Conservation (phyloP, 2,113 vertebrate genomes). For the Zapornia atra region DNA sequence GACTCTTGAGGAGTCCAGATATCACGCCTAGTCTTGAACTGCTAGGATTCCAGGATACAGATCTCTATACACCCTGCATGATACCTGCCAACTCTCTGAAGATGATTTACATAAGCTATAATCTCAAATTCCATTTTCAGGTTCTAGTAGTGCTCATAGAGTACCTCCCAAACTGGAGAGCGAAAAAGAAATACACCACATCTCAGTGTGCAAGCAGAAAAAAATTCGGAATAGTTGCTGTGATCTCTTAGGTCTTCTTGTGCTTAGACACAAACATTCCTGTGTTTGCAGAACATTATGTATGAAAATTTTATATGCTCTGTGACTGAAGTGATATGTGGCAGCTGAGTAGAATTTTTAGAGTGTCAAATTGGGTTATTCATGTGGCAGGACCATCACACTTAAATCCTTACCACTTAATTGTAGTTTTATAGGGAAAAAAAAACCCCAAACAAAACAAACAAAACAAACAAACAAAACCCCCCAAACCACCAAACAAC, state of each 20-base stretch:
- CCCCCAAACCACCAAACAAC: too few species aligned
- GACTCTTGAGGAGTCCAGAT: neutral
- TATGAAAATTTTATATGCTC: neutral
- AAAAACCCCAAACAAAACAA: too few species aligned
- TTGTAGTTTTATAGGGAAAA: neutral
- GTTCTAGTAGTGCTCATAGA: neutral
- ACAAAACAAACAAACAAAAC: too few species aligned
- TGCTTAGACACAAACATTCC: neutral
- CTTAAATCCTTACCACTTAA: neutral
- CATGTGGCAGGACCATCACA: neutral
- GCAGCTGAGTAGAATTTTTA: neutral
- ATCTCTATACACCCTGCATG: neutral
- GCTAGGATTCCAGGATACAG: neutral
- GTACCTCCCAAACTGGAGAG: neutral
- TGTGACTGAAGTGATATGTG: neutral
- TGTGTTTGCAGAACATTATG: neutral
- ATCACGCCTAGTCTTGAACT: neutral
- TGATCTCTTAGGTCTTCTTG: neutral
- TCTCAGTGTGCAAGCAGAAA: neutral
- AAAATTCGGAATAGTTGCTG: neutral
- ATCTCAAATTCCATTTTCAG: neutral
- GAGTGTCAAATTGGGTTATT: neutral
- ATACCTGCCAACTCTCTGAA: neutral
- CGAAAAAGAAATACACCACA: neutral
- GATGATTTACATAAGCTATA: neutral